Percentiles rank a stretch among this genome's conserved stretches.
Evolutionary conservation across 2,797 vertebrate species (phyloP).

Genomic region (Rhabdophis nuchalis): DNA sequence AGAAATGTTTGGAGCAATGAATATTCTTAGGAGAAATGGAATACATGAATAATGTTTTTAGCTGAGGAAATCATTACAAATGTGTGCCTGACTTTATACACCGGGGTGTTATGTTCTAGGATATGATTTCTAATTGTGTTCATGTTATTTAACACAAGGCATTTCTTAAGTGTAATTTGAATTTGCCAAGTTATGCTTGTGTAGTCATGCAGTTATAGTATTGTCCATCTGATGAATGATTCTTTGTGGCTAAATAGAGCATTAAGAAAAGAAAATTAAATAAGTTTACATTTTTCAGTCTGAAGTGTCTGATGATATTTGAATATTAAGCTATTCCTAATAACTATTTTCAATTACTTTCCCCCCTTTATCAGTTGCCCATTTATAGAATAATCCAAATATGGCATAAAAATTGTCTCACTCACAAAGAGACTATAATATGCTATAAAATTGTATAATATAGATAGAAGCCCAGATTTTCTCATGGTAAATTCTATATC

Average conservation of each 20-base stretch:
- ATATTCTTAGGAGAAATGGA: neutral
- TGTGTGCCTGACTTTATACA: slow-evolving; percentile 1
- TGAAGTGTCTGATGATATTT: neutral
- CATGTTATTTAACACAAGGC: neutral
- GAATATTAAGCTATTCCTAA: neutral
- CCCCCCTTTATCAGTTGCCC: neutral
- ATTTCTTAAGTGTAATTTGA: neutral
- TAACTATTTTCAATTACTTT: neutral
- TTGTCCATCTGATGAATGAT: neutral
- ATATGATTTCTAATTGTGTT: neutral
- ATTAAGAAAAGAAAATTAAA: neutral
- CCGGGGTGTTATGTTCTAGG: slow-evolving; percentile 12
- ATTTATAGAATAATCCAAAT: neutral
- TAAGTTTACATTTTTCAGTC: neutral
- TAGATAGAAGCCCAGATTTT: neutral
- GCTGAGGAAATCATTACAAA: slow-evolving; percentile 15
- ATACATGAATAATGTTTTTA: slow-evolving; percentile 17
- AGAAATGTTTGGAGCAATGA: neutral
- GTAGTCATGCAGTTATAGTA: neutral
- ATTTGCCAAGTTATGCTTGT: neutral
- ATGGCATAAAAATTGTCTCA: neutral
- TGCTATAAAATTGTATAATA: neutral
- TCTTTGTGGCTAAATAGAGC: neutral
- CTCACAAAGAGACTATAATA: neutral
- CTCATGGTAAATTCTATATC: neutral